Conservation (phyloP, 2,113 vertebrate species). For the Piaya cayana region DNA sequence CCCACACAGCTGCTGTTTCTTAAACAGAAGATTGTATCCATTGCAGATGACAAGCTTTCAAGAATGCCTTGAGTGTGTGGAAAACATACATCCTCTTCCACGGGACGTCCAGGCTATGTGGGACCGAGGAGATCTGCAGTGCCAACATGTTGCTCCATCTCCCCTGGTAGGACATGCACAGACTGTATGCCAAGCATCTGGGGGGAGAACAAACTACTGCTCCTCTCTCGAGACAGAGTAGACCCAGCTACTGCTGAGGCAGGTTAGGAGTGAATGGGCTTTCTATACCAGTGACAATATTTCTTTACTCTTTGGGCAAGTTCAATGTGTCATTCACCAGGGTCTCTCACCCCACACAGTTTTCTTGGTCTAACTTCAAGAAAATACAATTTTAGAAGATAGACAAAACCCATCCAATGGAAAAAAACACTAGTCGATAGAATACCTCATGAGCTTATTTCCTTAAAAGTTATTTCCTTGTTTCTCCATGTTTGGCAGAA, state of each 20-base stretch:
- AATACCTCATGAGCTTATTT: neutral
- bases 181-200: neutral
- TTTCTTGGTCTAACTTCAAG: neutral
- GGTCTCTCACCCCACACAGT: neutral
- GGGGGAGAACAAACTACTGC: neutral
- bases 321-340: neutral
- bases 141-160: neutral
- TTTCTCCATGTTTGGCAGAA: neutral
- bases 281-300: neutral
- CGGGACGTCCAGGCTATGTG: too few species aligned
- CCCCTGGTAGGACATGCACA: too few species aligned
- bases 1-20: neutral
- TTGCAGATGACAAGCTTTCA: neutral
- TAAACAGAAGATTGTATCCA: neutral
- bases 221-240: neutral
- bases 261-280: neutral
- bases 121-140: neutral
- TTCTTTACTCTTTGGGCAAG: neutral
- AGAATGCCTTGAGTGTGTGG: neutral
- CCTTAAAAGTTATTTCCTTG: neutral
- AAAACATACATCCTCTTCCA: fast-evolving
- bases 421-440: neutral
- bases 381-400: neutral
- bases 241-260: neutral
- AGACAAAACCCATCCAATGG: neutral